Conservation (phyloP, 1,140 invertebrate species). For the Zaprionus vittiger region DNA sequence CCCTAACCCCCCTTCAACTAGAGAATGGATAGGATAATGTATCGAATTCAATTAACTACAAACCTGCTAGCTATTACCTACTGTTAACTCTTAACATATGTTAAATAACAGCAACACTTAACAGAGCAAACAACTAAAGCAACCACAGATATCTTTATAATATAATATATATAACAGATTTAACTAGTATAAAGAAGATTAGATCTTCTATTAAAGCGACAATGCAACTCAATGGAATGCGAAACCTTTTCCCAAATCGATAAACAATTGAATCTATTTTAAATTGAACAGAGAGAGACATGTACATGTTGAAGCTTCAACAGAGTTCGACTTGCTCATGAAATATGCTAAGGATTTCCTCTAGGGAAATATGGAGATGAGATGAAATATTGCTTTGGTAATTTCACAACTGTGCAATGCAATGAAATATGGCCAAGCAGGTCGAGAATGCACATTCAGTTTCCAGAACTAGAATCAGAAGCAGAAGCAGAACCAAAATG, state of each 20-base stretch:
- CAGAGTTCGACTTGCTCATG: neutral
- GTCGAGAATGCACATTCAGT: neutral
- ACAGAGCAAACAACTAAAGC: neutral
- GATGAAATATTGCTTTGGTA: constrained; percentile 1
- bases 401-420: neutral
- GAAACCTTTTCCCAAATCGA: too few relatives aligned
- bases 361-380: neutral
- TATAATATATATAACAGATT: too few relatives aligned
- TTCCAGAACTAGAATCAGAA: neutral
- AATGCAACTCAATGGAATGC: too few relatives aligned
- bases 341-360: neutral
- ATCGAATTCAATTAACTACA: neutral
- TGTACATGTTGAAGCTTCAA: neutral
- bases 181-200: too few relatives aligned
- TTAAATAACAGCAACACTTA: neutral
- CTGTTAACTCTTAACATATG: neutral
- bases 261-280: too few relatives aligned
- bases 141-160: too few relatives aligned
- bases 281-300: too few relatives aligned
- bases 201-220: too few relatives aligned
- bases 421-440: neutral
- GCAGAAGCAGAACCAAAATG: constrained; percentile 3
- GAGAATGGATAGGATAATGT: too few relatives aligned
- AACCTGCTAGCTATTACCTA: neutral
- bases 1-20: too few relatives aligned